Conservation (phyloP, 1,140 invertebrate genomes). For the Tetraneura akinire region DNA sequence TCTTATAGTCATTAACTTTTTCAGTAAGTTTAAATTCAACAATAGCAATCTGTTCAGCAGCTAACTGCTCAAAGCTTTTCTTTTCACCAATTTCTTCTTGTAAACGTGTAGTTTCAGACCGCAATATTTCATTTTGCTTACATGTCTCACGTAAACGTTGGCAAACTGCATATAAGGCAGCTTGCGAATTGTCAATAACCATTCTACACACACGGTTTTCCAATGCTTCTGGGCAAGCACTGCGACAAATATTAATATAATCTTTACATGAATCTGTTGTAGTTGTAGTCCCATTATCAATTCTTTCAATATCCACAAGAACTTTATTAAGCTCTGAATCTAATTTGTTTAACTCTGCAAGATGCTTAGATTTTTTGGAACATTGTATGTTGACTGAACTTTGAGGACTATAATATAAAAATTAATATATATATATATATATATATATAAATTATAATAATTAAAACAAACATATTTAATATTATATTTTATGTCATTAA, state of each 20-base stretch:
- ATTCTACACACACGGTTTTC: slow-evolving; percentile 39
- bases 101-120: slow-evolving; percentile 3
- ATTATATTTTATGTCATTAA: no score
- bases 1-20: slow-evolving; percentile 45
- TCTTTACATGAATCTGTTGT: slow-evolving; percentile 33
- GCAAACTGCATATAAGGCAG: slow-evolving; percentile 39
- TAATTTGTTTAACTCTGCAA: background rate
- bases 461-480: no score
- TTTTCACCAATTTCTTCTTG: slow-evolving; percentile 46
- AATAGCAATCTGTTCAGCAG: slow-evolving; percentile 44
- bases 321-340: slow-evolving; percentile 18
- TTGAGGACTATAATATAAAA: slow-evolving; percentile 38
- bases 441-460: no score
- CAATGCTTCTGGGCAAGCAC: background rate
- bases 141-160: slow-evolving; percentile 32
- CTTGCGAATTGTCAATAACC: slow-evolving; percentile 41
- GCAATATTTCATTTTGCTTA: slow-evolving; percentile 19
- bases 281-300: slow-evolving; percentile 23
- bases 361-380: slow-evolving; percentile 36
- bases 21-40: slow-evolving; percentile 40
- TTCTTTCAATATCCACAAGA: slow-evolving; percentile 24
- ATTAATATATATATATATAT: background rate
- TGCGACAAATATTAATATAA: slow-evolving; percentile 29
- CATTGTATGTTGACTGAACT: slow-evolving; percentile 33
- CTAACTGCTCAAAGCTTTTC: slow-evolving; percentile 32